Base-by-base conservation (phyloP, 1,140 invertebrate species). In the Pseudomyrmex concolor region DNA sequence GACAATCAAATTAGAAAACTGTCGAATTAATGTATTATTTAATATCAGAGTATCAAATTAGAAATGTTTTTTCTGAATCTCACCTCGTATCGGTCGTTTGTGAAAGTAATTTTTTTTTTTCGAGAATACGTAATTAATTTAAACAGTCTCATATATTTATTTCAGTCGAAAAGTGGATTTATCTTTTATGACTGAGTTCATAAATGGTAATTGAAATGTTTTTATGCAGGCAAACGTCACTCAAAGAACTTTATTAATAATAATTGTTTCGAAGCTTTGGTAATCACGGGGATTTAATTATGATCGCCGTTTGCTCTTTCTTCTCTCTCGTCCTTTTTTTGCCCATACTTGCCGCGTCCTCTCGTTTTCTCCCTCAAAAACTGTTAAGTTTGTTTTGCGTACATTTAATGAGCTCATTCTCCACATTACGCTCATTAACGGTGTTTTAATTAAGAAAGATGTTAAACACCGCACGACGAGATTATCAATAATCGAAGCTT, bases 241-340 rank as follows among this genome's bases (percentile, higher is more conserved):
- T 54, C 63, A 3, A 1, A 43, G 43, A 83, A 86, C 15, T 78
- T 34, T 34, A 34, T 34, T 78, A 84, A 78, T 84, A 78, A 83
- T 71, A 87, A 76, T 74, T 22, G 51, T 54, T 72, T 57, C 48
- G 17, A 86, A 62, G 57, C 12, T 45, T 43, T 15, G 7, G 48
- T 22, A 83, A 48, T 54, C 34, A 48, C 1, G 25, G 17, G 48
- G 34, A 83, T 83, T 76, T 87, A 86, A 83, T 83, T 87, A 77
- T 13, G 57, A 70, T 15, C 4, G 19, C 57, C 50, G 10, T 19
- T 34, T 34, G 12, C n/a, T 48, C 17, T 19, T 50, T 5, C 15
- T 4, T 77, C 4, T 59, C 9, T 19, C 25, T 66, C 2, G 17
- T 34, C 17, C 13, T 48, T 15, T 67, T 57, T 59, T 78, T 59